Base-by-base conservation (phyloP, 2,113 vertebrate species). In the Pardalotus punctatus region DNA sequence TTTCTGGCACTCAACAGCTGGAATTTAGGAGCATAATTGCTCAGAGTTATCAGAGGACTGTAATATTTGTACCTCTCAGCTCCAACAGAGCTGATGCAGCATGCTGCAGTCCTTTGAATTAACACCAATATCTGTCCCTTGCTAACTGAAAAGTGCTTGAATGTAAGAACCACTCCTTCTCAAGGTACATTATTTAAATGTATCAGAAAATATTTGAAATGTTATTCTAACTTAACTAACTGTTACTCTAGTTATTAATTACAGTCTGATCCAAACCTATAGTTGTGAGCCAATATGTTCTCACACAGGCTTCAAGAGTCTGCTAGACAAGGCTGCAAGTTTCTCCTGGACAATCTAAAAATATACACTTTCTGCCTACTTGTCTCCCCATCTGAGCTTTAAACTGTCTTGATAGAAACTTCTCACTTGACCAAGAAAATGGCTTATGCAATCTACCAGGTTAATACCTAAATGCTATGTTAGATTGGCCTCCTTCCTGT, bases 51-150 rank as follows among this genome's bases (percentile, higher is more conserved):
- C 57, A 47, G 24, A 28, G 28, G 5, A 12, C 10, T 73, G 12
- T 42, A 50, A 38, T 4, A 3, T 48, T 87, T 54, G 33, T 24
- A 19, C 16, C 36, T 62, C 24, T 6, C n/a, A 53, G 29, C 27
- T 53, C 60, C 2, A 0, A 15, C 33, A 60, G 24, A 11, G 7
- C 10, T 0, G 0, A 35, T 10, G 51, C 1, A 1, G 27, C 29
- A 27, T 10, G 11, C n/a, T 72, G 43, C 22, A 65, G 10, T 53
- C 16, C 22, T 65, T 45, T 38, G 24, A 51, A 33, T 35, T 21
- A n/a, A 3, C 24, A 40, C 16, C 22, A 22, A 6, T 1, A 1
- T 21, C 0, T 0, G 6, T 35, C 8, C 43, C 29, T 28, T 80
- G 11, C 31, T 54, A 38, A 4, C 53, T 53, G 60, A 24, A 69